These are phyloP conservation scores for Eulemur mongoz DNA, from an alignment of 2,797 vertebrate species.

Conservation along the genomic window DNA sequence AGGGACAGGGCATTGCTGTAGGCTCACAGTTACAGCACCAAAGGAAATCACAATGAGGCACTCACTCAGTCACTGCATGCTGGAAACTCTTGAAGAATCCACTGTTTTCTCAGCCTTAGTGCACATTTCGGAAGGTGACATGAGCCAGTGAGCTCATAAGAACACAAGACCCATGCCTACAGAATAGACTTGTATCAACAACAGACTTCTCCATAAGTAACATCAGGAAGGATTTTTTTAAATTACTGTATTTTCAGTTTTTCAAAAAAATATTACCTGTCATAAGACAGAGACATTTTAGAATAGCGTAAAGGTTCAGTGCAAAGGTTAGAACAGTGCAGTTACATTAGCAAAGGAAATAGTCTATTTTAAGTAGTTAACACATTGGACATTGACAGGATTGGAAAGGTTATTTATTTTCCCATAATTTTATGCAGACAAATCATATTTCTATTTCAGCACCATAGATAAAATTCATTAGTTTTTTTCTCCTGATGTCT, in stretches of 20 bases:
- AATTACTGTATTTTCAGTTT: background rate
- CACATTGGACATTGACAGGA: background rate
- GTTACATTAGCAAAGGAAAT: background rate
- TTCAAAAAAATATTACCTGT: background rate
- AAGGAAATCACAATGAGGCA: background rate
- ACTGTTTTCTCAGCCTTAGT: background rate
- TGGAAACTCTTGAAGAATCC: background rate
- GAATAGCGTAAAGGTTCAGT: background rate
- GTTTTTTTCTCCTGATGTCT: background rate
- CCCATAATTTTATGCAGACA: background rate
- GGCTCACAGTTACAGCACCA: background rate
- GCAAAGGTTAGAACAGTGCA: no score
- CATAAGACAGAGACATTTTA: background rate
- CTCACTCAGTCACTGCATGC: background rate
- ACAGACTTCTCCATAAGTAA: background rate
- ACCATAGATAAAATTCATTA: background rate
- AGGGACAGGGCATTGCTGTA: background rate
- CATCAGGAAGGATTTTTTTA: background rate
- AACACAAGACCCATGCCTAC: background rate
- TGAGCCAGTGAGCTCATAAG: background rate
- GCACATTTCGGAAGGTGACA: background rate
- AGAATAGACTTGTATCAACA: background rate
- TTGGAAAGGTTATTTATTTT: background rate
- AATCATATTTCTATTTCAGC: background rate
- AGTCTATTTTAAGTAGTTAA: background rate